phyloP scores from a whole-genome alignment of 2,797 vertebrate species.

The Melanogrammus aeglefinus region DNA sequence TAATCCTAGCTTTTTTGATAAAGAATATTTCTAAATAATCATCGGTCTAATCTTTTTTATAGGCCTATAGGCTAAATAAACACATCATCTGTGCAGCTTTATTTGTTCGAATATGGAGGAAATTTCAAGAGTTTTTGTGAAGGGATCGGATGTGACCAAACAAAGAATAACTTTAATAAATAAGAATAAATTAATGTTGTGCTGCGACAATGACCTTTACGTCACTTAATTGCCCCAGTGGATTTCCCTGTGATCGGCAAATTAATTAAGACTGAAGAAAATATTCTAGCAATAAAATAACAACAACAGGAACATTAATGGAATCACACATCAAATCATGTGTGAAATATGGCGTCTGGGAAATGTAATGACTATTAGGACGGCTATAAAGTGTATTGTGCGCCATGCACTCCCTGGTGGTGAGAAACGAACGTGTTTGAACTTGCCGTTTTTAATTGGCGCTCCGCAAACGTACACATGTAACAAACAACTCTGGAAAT shows the following conservation, averaged over 20 bases:
- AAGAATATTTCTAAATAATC: neutral
- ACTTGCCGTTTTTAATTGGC: conserved; percentile 69
- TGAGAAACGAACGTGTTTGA: conserved; percentile 55
- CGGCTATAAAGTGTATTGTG: conserved; percentile 11
- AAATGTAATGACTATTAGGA: conserved; percentile 13
- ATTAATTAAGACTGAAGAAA: neutral
- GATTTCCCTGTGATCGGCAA: neutral
- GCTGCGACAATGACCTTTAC: neutral
- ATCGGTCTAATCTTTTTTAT: too few relatives aligned
- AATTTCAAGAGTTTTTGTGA: neutral
- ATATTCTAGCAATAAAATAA: neutral
- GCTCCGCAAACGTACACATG: conserved; percentile 59
- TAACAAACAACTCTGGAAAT: conserved; percentile 30
- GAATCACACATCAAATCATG: conserved; percentile 28
- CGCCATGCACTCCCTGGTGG: conserved; percentile 43
- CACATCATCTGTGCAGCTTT: neutral
- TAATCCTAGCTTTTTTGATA: too few relatives aligned
- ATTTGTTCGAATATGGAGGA: neutral
- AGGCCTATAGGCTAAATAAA: too few relatives aligned
- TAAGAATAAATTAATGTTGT: neutral
- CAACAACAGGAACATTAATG: conserved; percentile 21
- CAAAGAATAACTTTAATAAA: neutral
- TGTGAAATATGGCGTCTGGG: conserved; percentile 12
- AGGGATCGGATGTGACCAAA: neutral
- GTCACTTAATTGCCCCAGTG: neutral